A percentile compares a stretch with the other conserved stretches of the same genome.
These are phyloP conservation scores for Pegoplata infirma DNA, from an alignment of 2,888 invertebrate genomes.

Conservation along the genomic window DNA sequence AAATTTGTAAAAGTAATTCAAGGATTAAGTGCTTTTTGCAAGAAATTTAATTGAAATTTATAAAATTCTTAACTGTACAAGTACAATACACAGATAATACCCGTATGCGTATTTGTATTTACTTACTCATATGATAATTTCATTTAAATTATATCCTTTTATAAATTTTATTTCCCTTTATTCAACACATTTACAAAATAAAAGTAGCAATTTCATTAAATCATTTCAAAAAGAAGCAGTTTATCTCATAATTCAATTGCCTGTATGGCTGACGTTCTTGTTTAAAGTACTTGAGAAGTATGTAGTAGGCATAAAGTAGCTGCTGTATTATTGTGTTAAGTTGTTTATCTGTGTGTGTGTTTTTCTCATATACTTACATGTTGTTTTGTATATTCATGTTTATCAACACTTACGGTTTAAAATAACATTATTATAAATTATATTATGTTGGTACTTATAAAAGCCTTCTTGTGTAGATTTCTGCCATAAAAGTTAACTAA, in stretches of 20 bases:
- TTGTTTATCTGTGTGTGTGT: too few relatives aligned
- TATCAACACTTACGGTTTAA: constrained; percentile 21
- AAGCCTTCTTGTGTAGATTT: constrained; percentile 47
- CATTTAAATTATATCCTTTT: constrained; percentile 1
- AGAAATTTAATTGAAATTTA: neutral
- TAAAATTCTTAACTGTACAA: neutral
- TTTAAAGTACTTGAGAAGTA: neutral
- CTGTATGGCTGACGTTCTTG: constrained; percentile 7
- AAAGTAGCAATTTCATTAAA: constrained; percentile 13
- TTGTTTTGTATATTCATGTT: constrained; percentile 20
- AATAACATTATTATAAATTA: constrained; percentile 49
- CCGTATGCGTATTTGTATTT: too few relatives aligned
- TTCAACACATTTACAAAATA: neutral
- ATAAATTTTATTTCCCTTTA: neutral
- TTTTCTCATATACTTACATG: neutral
- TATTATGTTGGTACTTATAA: constrained; percentile 1
- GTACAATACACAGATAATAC: too few relatives aligned
- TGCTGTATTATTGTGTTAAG: neutral
- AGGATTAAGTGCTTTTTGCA: too few relatives aligned
- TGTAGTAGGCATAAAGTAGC: neutral
- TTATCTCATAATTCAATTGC: constrained; percentile 49
- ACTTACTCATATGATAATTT: neutral
- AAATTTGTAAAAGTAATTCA: too few relatives aligned
- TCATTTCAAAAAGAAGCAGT: constrained; percentile 3
- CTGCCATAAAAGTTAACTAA: constrained; percentile 28